Evolutionary conservation across 2,888 invertebrate species (phyloP), one percentile per base, ranked within the genome.

Genomic region (Scaptomyza flava): DNA sequence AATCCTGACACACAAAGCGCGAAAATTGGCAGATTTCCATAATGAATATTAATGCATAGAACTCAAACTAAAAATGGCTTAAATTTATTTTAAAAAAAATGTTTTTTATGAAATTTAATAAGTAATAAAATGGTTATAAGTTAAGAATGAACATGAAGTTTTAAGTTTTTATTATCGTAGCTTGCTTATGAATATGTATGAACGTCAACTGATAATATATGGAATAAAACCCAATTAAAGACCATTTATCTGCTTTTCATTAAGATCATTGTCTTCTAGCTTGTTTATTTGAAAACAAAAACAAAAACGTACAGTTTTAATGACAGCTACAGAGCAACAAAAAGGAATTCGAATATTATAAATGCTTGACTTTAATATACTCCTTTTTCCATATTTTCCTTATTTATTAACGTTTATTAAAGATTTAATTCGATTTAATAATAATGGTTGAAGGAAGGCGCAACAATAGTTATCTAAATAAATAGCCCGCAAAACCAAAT

Each of bases 1-100:
- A 51, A 38, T 38, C 4, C 38, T 38, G 27, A 46, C 59, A 27
- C 56, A 50, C 30, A 36, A 58, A 46, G 54, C 38, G 58, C 54
- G 36, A 61, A 68, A 78, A 73, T 57, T 73, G 61, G 36, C 79
- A 73, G 63, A 52, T 68, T 27, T 53, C 42, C 56, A 45, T 62
- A 61, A 64, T 68, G 62, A 68, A 68, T 64, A 61, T 56, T 47
- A 75, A 68, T 73, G 53, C 17, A 17, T 20, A 42, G 47, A 46
- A 47, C 36, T 66, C 14, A 54, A 42, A 45, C 14, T 34, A 8
- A n/a, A 27, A 34, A 41, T 17, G 8, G 4, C 3, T 42, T 43
- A 42, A 36, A 48, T 48, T 12, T 31, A 31, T 31, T 31, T 9
- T 0, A 31, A 31, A 9, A 2, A 12, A 33, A 8, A 48, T 34